Percentiles rank a stretch among this genome's conserved stretches.
These are phyloP conservation scores for Pedetes capensis DNA, from an alignment of 2,113 vertebrate genomes.

Conservation along the genomic window DNA sequence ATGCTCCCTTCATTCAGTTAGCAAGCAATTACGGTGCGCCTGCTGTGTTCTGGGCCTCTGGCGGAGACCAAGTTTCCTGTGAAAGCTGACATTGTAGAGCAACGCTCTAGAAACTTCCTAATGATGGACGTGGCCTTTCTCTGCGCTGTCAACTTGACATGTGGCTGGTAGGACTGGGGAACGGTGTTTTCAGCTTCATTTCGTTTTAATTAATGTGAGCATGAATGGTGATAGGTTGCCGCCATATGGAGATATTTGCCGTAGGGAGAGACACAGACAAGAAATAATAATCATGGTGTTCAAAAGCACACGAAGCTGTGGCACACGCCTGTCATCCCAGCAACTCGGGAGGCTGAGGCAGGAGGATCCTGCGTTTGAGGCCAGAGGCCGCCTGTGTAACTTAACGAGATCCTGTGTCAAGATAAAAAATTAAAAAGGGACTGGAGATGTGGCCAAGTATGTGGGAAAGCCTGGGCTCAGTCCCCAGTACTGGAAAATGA, in stretches of 20 bases:
- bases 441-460: too few relatives aligned
- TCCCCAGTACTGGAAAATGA: too few relatives aligned
- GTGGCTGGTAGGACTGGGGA: not conserved
- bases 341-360: too few relatives aligned
- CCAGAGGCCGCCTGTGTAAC: too few relatives aligned
- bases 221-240: not conserved
- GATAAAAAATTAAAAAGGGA: too few relatives aligned
- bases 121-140: not conserved
- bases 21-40: not conserved
- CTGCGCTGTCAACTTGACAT: not conserved
- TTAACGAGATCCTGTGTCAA: too few relatives aligned
- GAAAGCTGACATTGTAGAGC: not conserved
- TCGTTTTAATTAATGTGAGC: not conserved
- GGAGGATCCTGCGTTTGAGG: too few relatives aligned
- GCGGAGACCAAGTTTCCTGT: not conserved
- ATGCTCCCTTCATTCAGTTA: not conserved
- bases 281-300: not conserved
- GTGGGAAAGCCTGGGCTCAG: too few relatives aligned
- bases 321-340: too few relatives aligned
- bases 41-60: not conserved
- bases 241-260: not conserved
- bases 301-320: too few relatives aligned
- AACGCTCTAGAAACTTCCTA: not conserved
- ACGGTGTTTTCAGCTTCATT: not conserved
- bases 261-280: not conserved